Evolutionary conservation across 2,797 vertebrate genomes (phyloP), one percentile per base, ranked within the genome.

Genomic region (Rhabdomys pumilio): DNA sequence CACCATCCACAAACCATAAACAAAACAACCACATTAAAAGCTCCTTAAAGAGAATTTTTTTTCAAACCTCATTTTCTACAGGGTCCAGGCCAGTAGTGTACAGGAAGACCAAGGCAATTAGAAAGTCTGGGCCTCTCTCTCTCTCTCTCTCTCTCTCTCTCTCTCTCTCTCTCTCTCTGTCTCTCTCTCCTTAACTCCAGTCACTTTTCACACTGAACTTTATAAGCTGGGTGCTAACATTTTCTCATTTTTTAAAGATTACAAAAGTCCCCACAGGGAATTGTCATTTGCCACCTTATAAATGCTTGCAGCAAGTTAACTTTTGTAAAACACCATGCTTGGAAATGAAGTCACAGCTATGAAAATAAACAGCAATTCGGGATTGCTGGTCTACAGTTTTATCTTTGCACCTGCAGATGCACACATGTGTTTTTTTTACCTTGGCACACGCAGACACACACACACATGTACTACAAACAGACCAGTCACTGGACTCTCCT

Each of bases 211-310:
- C 69, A 50, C 14, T 53, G 14, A 96, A n/a, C 86, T 69, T 67
- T 44, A 12, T 31, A 91, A 41, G 9, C 19, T 44, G 2, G 0
- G 20, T 59, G 9, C 59, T 81, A 47, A 41, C 22, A 29, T 13
- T 94, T 91, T 67, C 38, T 73, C 41, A 92, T 89, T 88, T 95
- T 87, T 82, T 93, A 97, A 31, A 93, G 41, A 93, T 72, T 89
- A 41, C 14, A 80, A 20, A 81, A 55, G 55, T 81, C 26, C 26
- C 47, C 65, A 14, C 34, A 31, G 24, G 17, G 75, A 65, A 65
- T 17, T 61, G 31, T 63, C 93, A 83, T 81, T 96, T 92, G 38
- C 7, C 69, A n/a, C 80, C 67, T 92, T 86, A 63, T 53, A 96
- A 94, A 50, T 47, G 67, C 75, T 86, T 90, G 12, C 31, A 94